Evolutionary conservation across 2,797 vertebrate genomes (phyloP), one percentile per base, ranked within the genome.

Genomic region (Geotrypetes seraphini): DNA sequence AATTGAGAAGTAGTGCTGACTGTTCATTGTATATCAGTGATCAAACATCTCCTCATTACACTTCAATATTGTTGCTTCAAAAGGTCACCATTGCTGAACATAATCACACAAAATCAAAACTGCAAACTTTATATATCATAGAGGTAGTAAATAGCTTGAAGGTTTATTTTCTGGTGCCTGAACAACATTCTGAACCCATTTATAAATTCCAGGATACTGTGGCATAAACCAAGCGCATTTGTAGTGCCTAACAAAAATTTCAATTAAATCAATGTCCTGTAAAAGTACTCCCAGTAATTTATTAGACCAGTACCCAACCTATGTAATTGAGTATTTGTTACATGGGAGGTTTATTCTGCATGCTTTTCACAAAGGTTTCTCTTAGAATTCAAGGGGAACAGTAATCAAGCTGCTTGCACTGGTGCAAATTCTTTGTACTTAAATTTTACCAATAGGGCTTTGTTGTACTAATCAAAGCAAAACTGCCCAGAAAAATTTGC

Each of bases 31-130:
- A 84, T 72, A 86, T 73, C 80, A 39, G 83, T 87, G 86, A 85
- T 91, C 89, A 88, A 88, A 93, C 89, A 92, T 85, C 75, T 90
- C 89, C 93, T 97, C 92, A 94, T 96, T 99, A 97, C 88, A 91
- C 91, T 93, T 92, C 92, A 92, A 88, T 95, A 90, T 89, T 88
- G 87, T 90, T 91, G 89, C 87, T 86, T 92, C 85, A 89, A 97
- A 99, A 99, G 95, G 94, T 99, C 95, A 99, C 86, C 89, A 88
- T 88, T 90, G 85, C 86, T 81, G 88, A 94, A 94, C 88, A 95
- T 95, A 94, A 96, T 94, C 92, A 92, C 89, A 89, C 87, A 91
- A 92, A 96, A 97, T 96, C 92, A 96, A 95, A 97, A 86, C 87
- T 85, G 90, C 91, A 94, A 97, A 97, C 91, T 95, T 95, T 93